Evolutionary conservation across 2,113 vertebrate genomes (phyloP).

Genomic region (Psittacula cyanocephala): DNA sequence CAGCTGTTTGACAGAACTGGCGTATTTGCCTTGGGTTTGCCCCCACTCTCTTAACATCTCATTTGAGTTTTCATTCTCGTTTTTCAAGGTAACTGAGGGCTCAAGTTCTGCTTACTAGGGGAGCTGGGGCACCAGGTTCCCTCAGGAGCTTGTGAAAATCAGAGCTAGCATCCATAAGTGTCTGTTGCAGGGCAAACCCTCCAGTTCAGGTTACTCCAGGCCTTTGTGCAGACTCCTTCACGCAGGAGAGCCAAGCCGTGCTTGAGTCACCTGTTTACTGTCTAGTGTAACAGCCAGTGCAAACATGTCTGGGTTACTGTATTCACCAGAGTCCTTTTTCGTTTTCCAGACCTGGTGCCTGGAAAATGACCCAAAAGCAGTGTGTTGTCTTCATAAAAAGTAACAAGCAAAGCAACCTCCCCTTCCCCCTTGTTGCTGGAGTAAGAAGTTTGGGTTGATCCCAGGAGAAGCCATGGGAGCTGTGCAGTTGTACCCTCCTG

Average conservation of each 20-base stretch:
- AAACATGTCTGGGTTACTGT: constrained; percentile 53
- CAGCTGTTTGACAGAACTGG: constrained; percentile 7
- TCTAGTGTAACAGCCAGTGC: constrained; percentile 66
- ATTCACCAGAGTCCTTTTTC: constrained; percentile 45
- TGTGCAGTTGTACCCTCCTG: not conserved
- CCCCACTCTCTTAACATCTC: not conserved
- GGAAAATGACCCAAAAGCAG: constrained; percentile 56
- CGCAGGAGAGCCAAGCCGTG: constrained; percentile 46
- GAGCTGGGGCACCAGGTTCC: not conserved
- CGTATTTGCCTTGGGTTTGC: not conserved
- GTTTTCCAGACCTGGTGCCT: constrained; percentile 48
- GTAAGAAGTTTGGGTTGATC: not conserved
- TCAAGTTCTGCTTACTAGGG: not conserved
- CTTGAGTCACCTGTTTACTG: constrained; percentile 64
- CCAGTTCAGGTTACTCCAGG: constrained; percentile 51
- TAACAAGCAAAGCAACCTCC: constrained; percentile 9
- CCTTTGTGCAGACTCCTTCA: constrained; percentile 38
- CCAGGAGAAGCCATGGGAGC: not conserved
- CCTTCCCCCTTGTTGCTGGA: not conserved
- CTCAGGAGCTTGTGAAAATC: constrained; percentile 12
- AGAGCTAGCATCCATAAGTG: not conserved
- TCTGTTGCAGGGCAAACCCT: not conserved
- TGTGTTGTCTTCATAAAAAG: constrained; percentile 35
- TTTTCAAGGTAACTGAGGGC: not conserved
- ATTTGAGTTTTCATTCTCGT: not conserved